These are phyloP conservation scores for Sesamia inferens DNA, from an alignment of 2,888 invertebrate genomes.

Conservation along the genomic window DNA sequence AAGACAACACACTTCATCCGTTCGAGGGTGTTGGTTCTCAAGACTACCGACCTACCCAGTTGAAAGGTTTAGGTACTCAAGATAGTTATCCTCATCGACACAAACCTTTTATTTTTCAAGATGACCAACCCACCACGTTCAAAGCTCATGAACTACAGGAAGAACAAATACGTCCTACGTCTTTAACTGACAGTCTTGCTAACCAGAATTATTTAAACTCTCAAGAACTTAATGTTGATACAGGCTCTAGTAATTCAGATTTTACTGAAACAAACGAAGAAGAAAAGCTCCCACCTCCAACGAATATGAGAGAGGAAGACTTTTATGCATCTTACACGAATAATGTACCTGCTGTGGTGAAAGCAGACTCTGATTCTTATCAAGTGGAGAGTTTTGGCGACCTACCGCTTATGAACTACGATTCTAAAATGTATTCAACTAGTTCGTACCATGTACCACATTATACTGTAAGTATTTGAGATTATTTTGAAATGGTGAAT, in stretches of 20 bases:
- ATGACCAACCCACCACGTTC: background rate
- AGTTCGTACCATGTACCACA: constrained; percentile 86
- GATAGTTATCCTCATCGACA: background rate
- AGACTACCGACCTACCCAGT: constrained; percentile 20
- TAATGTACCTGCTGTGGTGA: constrained; percentile 76
- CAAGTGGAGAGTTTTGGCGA: constrained; percentile 81
- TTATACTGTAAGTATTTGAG: constrained; percentile 82
- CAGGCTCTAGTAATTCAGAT: constrained; percentile 16
- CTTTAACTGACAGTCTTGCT: background rate
- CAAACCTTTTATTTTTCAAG: constrained; percentile 25
- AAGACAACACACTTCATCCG: constrained; percentile 2
- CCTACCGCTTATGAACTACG: constrained; percentile 83
- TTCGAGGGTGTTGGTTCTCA: background rate
- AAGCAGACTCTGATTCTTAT: constrained; percentile 72
- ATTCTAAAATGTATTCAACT: constrained; percentile 80
- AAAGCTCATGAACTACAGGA: constrained; percentile 14
- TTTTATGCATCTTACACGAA: constrained; percentile 77
- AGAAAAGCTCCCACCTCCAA: constrained; percentile 76
- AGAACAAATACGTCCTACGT: background rate
- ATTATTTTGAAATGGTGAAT: constrained; percentile 20
- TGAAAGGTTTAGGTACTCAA: background rate
- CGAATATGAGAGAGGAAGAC: constrained; percentile 78
- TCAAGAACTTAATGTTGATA: constrained; percentile 3
- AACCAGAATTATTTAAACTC: constrained; percentile 18
- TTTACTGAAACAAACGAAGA: constrained; percentile 66